These are phyloP conservation scores for Conus betulinus DNA, from an alignment of 1,140 invertebrate genomes.

Conservation along the genomic window DNA sequence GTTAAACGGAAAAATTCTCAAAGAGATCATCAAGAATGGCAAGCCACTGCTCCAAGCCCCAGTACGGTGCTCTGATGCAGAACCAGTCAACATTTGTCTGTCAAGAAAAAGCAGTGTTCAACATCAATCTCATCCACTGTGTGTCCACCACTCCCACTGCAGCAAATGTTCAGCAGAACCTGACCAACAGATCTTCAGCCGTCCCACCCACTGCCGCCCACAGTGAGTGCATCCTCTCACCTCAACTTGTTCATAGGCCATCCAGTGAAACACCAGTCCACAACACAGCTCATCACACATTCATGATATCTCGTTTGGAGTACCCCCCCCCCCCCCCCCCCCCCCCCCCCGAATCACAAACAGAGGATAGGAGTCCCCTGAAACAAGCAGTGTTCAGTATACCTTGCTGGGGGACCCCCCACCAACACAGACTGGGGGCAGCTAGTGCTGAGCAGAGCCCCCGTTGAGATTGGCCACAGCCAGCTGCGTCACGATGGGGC, in stretches of 20 bases:
- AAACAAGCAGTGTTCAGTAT: too few relatives aligned
- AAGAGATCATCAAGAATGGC: too few relatives aligned
- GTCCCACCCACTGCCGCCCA: background rate
- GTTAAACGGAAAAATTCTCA: too few relatives aligned
- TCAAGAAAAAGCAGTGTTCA: too few relatives aligned
- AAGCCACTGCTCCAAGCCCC: too few relatives aligned
- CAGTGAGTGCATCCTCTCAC: too few relatives aligned
- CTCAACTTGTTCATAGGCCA: too few relatives aligned
- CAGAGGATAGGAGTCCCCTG: too few relatives aligned
- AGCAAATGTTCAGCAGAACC: background rate
- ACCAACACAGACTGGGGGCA: background rate
- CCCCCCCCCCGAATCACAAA: background rate
- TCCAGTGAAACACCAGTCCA: background rate
- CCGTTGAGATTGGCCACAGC: conserved; percentile 27
- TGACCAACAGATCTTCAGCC: background rate
- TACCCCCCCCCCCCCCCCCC: background rate
- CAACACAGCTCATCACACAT: background rate
- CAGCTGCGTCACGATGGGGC: conserved; percentile 32
- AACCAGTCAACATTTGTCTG: too few relatives aligned
- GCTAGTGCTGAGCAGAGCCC: conserved; percentile 5
- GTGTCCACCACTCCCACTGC: background rate
- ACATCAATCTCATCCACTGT: background rate
- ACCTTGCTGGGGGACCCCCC: background rate
- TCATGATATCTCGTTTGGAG: background rate
- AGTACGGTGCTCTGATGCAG: too few relatives aligned